These are phyloP conservation scores for Eulemur mongoz DNA, from an alignment of 2,797 vertebrate species.

Conservation along the genomic window DNA sequence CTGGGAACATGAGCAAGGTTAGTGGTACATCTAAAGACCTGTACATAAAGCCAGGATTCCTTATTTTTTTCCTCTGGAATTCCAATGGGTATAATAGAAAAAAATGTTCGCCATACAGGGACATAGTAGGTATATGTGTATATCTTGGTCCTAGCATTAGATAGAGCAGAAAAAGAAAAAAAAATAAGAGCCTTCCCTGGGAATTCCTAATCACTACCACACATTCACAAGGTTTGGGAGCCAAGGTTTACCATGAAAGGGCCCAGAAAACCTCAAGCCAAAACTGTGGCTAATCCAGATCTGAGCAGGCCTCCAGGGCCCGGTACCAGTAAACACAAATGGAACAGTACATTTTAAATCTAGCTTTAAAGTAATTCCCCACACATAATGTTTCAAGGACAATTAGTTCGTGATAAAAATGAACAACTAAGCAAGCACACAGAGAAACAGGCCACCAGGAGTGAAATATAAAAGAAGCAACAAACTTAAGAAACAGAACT, in stretches of 20 bases:
- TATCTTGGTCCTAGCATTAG: neutral
- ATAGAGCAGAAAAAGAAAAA: neutral
- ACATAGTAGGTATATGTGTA: neutral
- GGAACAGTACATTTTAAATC: neutral
- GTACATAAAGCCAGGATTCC: neutral
- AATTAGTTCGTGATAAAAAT: neutral
- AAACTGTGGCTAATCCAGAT: neutral
- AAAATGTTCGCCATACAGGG: neutral
- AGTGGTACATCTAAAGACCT: neutral
- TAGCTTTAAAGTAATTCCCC: neutral
- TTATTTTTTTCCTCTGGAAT: neutral
- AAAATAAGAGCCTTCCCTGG: neutral
- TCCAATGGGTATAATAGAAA: neutral
- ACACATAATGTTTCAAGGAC: neutral
- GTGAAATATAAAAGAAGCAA: neutral
- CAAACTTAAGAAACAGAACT: neutral
- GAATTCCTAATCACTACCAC: neutral
- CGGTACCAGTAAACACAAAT: neutral
- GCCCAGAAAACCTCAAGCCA: neutral
- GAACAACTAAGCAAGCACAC: neutral
- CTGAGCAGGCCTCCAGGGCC: neutral
- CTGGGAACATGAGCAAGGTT: neutral
- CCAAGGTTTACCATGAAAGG: neutral
- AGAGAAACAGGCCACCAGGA: neutral
- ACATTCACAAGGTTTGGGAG: neutral